These are phyloP conservation scores for Falco berigora DNA, from an alignment of 2,797 vertebrate species.

Conservation along the genomic window DNA sequence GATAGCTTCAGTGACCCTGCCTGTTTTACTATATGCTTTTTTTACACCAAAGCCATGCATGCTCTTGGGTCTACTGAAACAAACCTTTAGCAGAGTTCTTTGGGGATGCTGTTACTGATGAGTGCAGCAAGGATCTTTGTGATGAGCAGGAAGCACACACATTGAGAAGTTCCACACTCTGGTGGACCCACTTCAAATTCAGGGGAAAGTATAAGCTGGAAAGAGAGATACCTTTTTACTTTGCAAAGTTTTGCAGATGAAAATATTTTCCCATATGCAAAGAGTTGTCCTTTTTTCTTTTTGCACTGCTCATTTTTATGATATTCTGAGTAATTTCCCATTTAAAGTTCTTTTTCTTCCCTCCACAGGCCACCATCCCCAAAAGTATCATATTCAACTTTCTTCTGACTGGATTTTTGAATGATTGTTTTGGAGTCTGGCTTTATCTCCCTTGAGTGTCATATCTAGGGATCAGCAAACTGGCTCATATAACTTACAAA, in stretches of 20 bases:
- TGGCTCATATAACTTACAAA: slow-evolving; percentile 48
- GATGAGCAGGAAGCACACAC: background rate
- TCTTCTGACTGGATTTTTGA: slow-evolving; percentile 51
- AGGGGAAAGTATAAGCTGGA: background rate
- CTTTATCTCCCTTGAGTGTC: slow-evolving; percentile 49
- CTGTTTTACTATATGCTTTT: background rate
- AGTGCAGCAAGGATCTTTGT: background rate
- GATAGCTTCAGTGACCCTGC: background rate
- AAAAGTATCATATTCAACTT: slow-evolving; percentile 53
- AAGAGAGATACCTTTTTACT: background rate
- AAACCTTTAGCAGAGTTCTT: background rate
- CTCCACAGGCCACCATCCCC: slow-evolving; percentile 37
- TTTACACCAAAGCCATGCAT: background rate
- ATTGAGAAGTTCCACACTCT: background rate
- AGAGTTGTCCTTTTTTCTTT: background rate
- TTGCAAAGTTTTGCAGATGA: background rate
- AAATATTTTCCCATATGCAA: background rate
- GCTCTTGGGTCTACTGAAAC: background rate
- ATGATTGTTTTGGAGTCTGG: slow-evolving; percentile 56
- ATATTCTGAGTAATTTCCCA: slow-evolving; percentile 44
- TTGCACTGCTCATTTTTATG: background rate
- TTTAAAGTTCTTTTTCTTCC: slow-evolving; percentile 41
- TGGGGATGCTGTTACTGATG: background rate
- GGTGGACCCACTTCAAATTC: background rate
- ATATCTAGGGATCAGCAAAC: slow-evolving; percentile 53